These are phyloP conservation scores for Pseudoatta argentina DNA, from an alignment of 1,140 invertebrate genomes.

Conservation along the genomic window DNA sequence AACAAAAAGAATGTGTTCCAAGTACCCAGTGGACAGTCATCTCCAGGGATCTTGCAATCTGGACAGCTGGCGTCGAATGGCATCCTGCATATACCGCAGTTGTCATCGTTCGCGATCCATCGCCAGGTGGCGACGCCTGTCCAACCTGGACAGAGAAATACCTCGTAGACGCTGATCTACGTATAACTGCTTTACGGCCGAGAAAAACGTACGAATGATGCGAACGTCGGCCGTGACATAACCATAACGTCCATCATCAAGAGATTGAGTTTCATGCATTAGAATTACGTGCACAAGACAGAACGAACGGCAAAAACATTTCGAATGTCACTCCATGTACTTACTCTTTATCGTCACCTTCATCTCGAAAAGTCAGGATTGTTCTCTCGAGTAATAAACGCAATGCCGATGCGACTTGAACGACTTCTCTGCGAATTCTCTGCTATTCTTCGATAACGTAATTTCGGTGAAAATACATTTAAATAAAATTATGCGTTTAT, in stretches of 20 bases:
- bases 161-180: not conserved
- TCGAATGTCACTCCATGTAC: slow-evolving; percentile 44
- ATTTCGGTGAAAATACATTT: not conserved
- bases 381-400: not conserved
- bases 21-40: slow-evolving; percentile 97
- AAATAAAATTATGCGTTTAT: not conserved
- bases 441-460: no score
- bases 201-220: not conserved
- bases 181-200: not conserved
- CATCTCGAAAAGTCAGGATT: slow-evolving; percentile 66
- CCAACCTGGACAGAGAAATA: slow-evolving; percentile 89
- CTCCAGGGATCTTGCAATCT: slow-evolving; percentile 99
- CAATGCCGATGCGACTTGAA: not conserved
- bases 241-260: not conserved
- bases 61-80: slow-evolving; percentile 99
- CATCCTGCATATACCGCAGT: slow-evolving; percentile 99
- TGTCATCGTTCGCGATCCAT: slow-evolving; percentile 99
- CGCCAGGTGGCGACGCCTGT: slow-evolving; percentile 98
- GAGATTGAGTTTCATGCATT: not conserved
- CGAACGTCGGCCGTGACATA: not conserved
- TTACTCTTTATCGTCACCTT: slow-evolving; percentile 83
- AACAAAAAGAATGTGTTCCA: not conserved
- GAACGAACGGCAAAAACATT: not conserved
- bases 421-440: not conserved
- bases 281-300: not conserved